These are phyloP conservation scores for Nomada fucata DNA, from an alignment of 2,888 invertebrate genomes.

Conservation along the genomic window DNA sequence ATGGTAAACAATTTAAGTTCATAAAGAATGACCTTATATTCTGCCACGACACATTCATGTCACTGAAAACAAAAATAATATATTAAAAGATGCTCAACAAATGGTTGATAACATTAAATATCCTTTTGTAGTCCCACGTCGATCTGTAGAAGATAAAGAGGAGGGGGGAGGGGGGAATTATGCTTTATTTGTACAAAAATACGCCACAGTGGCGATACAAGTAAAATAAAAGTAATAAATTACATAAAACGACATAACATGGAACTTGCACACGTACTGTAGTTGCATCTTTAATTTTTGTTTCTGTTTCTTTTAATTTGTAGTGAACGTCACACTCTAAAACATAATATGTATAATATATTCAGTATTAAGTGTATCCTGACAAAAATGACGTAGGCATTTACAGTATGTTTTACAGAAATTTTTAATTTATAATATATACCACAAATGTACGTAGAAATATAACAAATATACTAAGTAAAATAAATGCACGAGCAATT, in stretches of 20 bases:
- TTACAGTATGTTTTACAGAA: slow-evolving; percentile 67
- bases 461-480: slow-evolving; percentile 25
- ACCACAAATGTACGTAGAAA: slow-evolving; percentile 26
- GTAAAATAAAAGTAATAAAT: slow-evolving; percentile 37
- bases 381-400: background rate
- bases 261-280: slow-evolving; percentile 47
- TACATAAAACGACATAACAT: slow-evolving; percentile 46
- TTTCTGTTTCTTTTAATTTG: background rate
- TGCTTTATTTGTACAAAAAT: slow-evolving; percentile 69
- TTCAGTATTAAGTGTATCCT: background rate
- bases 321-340: background rate
- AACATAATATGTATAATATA: background rate
- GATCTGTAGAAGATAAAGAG: slow-evolving; percentile 61
- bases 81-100: slow-evolving; percentile 70
- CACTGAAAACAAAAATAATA: slow-evolving; percentile 81
- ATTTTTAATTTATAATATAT: slow-evolving; percentile 54
- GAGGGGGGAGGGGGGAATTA: slow-evolving; percentile 29
- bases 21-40: slow-evolving; percentile 83
- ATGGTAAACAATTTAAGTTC: slow-evolving; percentile 78
- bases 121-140: slow-evolving; percentile 64
- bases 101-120: slow-evolving; percentile 66
- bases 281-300: slow-evolving; percentile 33
- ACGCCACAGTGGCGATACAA: slow-evolving; percentile 41
- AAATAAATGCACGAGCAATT: slow-evolving; percentile 47
- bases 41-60: slow-evolving; percentile 81